Evolutionary conservation across 2,888 invertebrate species (phyloP).

Genomic region (Andrena dorsata): DNA sequence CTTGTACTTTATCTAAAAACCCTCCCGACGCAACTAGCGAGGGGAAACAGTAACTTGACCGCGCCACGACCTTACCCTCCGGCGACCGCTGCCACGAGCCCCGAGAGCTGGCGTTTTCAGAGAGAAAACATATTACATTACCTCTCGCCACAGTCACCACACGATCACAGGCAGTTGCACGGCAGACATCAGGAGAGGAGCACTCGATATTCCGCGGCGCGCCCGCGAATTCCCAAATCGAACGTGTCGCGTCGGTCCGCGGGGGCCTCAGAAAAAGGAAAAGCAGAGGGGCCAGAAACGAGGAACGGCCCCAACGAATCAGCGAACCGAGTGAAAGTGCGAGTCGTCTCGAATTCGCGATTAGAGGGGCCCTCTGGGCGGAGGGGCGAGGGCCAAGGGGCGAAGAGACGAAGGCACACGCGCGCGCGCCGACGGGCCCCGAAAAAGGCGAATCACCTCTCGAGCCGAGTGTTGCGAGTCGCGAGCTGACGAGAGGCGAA

Average conservation of each 20-base stretch:
- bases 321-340: slow-evolving; percentile 68
- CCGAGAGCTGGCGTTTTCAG: too few relatives aligned
- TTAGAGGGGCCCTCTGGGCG: slow-evolving; percentile 55
- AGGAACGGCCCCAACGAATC: slow-evolving; percentile 18
- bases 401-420: slow-evolving; percentile 14
- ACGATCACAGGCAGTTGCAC: background rate
- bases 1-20: too few relatives aligned
- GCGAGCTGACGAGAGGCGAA: slow-evolving; percentile 21
- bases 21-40: too few relatives aligned
- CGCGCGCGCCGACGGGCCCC: slow-evolving; percentile 41
- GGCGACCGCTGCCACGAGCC: too few relatives aligned
- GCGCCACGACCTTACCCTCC: too few relatives aligned
- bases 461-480: slow-evolving; percentile 56
- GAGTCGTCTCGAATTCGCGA: slow-evolving; percentile 68
- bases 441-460: slow-evolving; percentile 70
- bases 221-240: slow-evolving; percentile 51
- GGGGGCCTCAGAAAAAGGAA: slow-evolving; percentile 7
- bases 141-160: slow-evolving; percentile 8
- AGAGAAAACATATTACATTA: background rate
- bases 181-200: background rate
- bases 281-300: slow-evolving; percentile 13
- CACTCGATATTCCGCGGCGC: slow-evolving; percentile 43
- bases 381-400: slow-evolving; percentile 25
- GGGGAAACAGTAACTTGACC: too few relatives aligned
- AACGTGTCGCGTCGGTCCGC: slow-evolving; percentile 47